Base-by-base conservation (phyloP, 2,797 vertebrate species). In the Petrocephalus sullivani region DNA sequence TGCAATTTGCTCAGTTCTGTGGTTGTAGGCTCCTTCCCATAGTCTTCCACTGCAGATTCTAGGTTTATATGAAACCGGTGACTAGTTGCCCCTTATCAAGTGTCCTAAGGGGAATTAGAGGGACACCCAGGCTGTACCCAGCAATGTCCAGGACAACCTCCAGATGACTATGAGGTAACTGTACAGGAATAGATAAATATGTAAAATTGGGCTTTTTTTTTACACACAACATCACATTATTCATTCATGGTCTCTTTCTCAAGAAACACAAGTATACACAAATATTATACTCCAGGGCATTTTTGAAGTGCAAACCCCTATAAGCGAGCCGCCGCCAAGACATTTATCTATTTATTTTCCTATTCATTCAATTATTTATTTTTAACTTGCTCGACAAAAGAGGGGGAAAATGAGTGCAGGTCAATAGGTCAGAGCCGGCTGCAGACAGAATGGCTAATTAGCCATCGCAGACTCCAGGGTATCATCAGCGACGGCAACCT, bases 191-290 rank as follows among this genome's bases (percentile, higher is more conserved):
- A 81, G 75, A 81, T 49, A 81, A 81, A 81, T 49, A 81, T 71
- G 46, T 46, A 81, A 81, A 81, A 46, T 49, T 19, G 41, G 41
- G 37, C 28, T 71, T 37, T 81, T 81, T 78, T 81, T 81, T 81
- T 81, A 23, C 46, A 84, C 46, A 84, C n/a, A 54, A 53, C 41
- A 81, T 46, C 75, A 84, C 46, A 84, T 84, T 84, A 84, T 84
- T 84, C 78, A 82, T 82, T 82, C 78, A 53, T 84, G 21, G 49
- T 49, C 21, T 84, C 81, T 54, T 23, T 84, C 81, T 49, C 81
- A 23, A 84, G 81, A 84, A 49, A 53, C 49, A 53, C 81, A 54
- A 84, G 81, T 28, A 28, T 84, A 53, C n/a, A 51, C 54, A 21
- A 49, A 12, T 84, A 84, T 84, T 53, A 46, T 16, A 84, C 10